Base-by-base conservation (phyloP, 2,797 vertebrate species). In the Botia almorhae region DNA sequence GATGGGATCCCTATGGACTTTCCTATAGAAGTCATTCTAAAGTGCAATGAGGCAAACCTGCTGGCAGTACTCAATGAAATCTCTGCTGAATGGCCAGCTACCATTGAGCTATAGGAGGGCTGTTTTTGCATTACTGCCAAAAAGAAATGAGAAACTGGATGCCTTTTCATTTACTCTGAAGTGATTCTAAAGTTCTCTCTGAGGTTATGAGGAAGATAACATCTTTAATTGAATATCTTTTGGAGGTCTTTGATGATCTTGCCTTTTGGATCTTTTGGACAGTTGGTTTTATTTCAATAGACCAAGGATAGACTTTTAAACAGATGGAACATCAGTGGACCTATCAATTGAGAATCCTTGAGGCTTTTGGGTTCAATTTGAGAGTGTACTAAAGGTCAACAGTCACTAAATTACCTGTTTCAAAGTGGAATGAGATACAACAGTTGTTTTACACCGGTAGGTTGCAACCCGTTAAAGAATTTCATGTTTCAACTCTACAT, bases 1-100 rank as follows among this genome's bases (percentile, higher is more conserved):
- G 77, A 72, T 72, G 77, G 69, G 69, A 43, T 72, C 69, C 69
- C 58, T 23, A 61, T 79, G 58, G 77, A 71, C 77, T 55, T 79
- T 53, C 51, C 29, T 72, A 73, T n/a, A n/a, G n/a, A n/a, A 80
- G 71, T 80, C 33, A 64, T 29, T 65, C 65, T 65, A 11, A 73
- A 73, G 77, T 80, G 69, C 69, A 73, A 46, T 5, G 33, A 12
- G 60, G 69, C 69, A 72, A 79, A 65, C 43, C 76, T 78, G 55
- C 76, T 72, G 69, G 69, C 33, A 80, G 48, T 53, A 19, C 56
- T 69, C 56, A 78, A 13, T 71, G n/a, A 64, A 78, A 79, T 46
- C 29, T n/a, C 64, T 55, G 48, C 46, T 79, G 26, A 55, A 55
- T 63, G 58, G 58, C 29, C n/a, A 64, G 48, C 26, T 43, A 64